phyloP scores from a whole-genome alignment of 2,797 vertebrate genomes.

The Pantherophis vulpinus region DNA sequence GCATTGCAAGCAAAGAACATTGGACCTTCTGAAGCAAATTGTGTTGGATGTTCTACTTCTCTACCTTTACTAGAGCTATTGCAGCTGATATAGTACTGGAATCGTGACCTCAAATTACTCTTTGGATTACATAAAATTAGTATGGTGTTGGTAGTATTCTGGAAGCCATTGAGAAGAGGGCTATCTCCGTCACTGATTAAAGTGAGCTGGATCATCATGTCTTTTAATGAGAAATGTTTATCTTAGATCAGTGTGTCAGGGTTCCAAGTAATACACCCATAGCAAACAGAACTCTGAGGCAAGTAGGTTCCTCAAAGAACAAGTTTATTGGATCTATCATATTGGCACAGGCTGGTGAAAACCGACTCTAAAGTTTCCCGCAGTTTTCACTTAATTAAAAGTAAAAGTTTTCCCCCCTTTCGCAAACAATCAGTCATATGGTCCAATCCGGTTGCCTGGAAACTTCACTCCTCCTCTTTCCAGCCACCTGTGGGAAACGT shows the following conservation, averaged over 20 bases:
- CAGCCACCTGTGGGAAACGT: too few species aligned
- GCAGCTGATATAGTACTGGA: background rate
- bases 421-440: too few species aligned
- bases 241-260: background rate
- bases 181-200: background rate
- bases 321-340: too few species aligned
- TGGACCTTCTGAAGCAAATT: background rate
- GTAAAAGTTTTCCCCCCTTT: too few species aligned
- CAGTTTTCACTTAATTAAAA: too few species aligned
- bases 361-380: too few species aligned
- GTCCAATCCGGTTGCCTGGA: too few species aligned
- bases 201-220: fast-evolving
- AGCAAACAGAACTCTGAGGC: too few species aligned
- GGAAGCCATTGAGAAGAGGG: background rate
- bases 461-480: too few species aligned
- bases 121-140: background rate
- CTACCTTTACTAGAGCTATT: background rate
- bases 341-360: too few species aligned
- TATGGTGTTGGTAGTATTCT: background rate
- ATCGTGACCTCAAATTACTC: background rate
- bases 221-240: background rate
- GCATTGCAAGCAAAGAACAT: background rate
- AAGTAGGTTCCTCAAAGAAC: too few species aligned
- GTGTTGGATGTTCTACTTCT: background rate
- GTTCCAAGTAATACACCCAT: too few species aligned